Percentiles rank a stretch among this genome's conserved stretches.
These are phyloP conservation scores for Oplegnathus fasciatus DNA, from an alignment of 2,113 vertebrate species.

Conservation along the genomic window DNA sequence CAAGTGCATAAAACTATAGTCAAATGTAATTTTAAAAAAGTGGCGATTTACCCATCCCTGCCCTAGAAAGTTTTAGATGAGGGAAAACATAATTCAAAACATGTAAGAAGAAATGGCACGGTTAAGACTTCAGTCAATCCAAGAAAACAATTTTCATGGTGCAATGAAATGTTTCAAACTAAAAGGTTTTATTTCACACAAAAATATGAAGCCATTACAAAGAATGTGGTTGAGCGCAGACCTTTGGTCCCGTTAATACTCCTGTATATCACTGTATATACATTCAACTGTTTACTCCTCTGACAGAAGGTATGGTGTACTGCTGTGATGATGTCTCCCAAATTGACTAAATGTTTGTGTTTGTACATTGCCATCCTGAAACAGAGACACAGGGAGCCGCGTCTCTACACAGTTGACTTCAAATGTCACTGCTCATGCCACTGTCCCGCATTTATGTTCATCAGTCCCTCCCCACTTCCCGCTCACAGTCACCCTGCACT, in stretches of 20 bases:
- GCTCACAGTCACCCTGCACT: constrained; percentile 2
- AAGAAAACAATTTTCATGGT: neutral
- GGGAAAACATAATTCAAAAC: neutral
- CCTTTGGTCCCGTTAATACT: neutral
- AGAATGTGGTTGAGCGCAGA: too few relatives aligned
- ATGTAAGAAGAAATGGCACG: neutral
- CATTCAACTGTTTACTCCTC: neutral
- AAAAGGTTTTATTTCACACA: neutral
- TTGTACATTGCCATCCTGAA: neutral
- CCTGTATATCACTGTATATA: neutral
- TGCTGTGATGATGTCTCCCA: neutral
- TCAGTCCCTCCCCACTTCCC: constrained; percentile 2
- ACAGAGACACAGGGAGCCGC: neutral
- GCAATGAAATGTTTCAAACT: neutral
- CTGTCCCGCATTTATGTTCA: neutral
- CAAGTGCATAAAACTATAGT: neutral
- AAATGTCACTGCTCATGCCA: constrained; percentile 10
- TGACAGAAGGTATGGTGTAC: neutral
- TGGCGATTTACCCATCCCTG: neutral
- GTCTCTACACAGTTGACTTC: constrained; percentile 28
- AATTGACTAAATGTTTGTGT: neutral
- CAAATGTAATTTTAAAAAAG: neutral
- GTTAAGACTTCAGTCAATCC: neutral
- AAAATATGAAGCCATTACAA: too few relatives aligned
- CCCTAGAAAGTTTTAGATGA: neutral